Base-by-base conservation (phyloP, 2,113 vertebrate genomes). In the Noctilio leporinus region DNA sequence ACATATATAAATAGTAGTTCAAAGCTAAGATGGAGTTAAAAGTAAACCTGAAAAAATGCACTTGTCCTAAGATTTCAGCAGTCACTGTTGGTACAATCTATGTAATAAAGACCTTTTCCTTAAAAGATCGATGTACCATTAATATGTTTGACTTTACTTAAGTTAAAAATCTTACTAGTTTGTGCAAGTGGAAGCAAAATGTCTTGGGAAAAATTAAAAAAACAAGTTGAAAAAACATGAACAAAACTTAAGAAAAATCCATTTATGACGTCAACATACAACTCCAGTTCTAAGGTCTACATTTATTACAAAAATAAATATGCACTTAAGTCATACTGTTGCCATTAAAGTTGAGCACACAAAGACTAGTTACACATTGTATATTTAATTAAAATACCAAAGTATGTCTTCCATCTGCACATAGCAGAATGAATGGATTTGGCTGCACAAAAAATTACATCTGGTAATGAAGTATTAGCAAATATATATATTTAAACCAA, bases 231-330 rank as follows among this genome's bases (percentile, higher is more conserved):
- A 97, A 98, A 98, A 98, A 97, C 93, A 98, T 95, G 97, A 98
- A 98, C 97, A 97, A 98, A 97, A 94, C 89, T 95, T 75, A n/a
- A 96, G 82, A 33, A 96, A 96, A 65, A 92, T 77, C 10, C 40
- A 81, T 95, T 96, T 97, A 94, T 97, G 97, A 98, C 98, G 95
- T 98, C 97, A 98, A 97, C 95, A 97, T 72, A 95, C 43, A 26
- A 82, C 91, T 96, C 81, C 86, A 97, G 82, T 83, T 83, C 75
- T 95, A 80, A 72, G 70, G 75, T 78, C 49, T 67, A 24, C 83
- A 89, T 97, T 98, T 98, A 98, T 98, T 98, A 96, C 97, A 97
- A 97, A 98, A 98, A 97, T 97, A 98, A 98, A 97, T 97, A 96
- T 89, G 40, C 87, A 93, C 95, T 97, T 97, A 98, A 97, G 96